Base-by-base conservation (phyloP, 1,140 invertebrate genomes). In the Drosophila sproati region DNA sequence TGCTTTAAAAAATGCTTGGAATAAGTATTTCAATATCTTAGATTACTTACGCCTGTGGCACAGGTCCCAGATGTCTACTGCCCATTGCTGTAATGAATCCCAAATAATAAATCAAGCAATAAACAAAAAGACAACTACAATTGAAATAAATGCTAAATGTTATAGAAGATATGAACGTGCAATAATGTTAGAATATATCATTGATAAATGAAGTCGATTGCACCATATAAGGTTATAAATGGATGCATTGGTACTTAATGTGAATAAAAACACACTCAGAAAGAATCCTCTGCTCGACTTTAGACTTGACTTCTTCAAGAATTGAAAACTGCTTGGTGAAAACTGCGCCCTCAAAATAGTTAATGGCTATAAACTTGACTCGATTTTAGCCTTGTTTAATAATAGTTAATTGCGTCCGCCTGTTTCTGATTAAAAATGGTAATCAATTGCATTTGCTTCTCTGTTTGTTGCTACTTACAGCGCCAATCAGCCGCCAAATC, bases 401-500 rank as follows among this genome's bases (percentile, higher is more conserved):
- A 20, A 20, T 20, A 20, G 20, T 0, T 20, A 20, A 20, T 20
- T 20, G 20, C 20, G 20, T 20, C 20, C 20, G 20, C 20, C 20
- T 20, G 20, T 20, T 20, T 20, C 20, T 20, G 20, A 20, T 20
- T 2, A 20, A 20, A 20, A 20, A 45, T 47, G 32, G 41, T 64
- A 50, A 41, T 54, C 10, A 48, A 64, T 51, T 64, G 20, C 20
- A 20, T 20, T 20, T 64, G 32, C 32, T 41, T 3, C 10, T 43
- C 3, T 50, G 8, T 5, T 20, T n/a, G 1, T 51, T 77, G 20
- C 12, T 60, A 20, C 12, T 60, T 90, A 2, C 73, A 92, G 91
- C 57, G 79, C 82, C 64, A 91, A 91, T 77, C 91, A 89, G 73
- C 91, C 88, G 68, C 76, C 80, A 70, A 92, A 90, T 90, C 60